These are phyloP conservation scores for Octodon degus DNA, from an alignment of 2,113 vertebrate genomes.

Conservation along the genomic window DNA sequence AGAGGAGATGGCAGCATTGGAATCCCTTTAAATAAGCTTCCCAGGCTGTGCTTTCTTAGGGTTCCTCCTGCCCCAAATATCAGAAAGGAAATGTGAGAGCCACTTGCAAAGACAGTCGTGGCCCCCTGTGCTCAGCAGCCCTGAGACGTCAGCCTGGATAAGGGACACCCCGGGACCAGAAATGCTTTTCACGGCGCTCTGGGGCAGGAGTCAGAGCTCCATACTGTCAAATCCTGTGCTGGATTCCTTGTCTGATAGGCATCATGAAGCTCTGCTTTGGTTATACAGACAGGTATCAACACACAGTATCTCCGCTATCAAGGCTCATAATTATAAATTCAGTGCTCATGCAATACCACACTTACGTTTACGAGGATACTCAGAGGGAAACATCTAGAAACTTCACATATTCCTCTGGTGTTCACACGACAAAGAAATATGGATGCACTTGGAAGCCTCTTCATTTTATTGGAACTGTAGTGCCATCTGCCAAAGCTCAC, in stretches of 20 bases:
- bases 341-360: constrained; percentile 62
- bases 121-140: not conserved
- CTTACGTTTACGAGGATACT: constrained; percentile 79
- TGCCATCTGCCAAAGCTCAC: constrained; percentile 83
- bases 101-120: not conserved
- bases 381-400: constrained; percentile 72
- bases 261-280: constrained; percentile 58
- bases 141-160: too few species aligned
- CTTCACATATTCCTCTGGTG: constrained; percentile 79
- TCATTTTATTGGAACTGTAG: constrained; percentile 84
- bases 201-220: not conserved
- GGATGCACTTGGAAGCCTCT: constrained; percentile 77
- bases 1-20: not conserved
- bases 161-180: not conserved
- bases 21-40: not conserved
- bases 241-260: constrained; percentile 49
- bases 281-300: constrained; percentile 23
- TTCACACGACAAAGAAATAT: constrained; percentile 80
- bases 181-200: not conserved
- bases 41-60: not conserved
- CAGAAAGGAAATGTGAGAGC: not conserved
- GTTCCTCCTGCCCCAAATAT: not conserved
- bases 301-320: constrained; percentile 16
- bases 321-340: constrained; percentile 74
- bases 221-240: constrained; percentile 26